These are phyloP conservation scores for Actinernus sp. DNA, from an alignment of 92 coral and sea anemone genomes.

Conservation along the genomic window DNA sequence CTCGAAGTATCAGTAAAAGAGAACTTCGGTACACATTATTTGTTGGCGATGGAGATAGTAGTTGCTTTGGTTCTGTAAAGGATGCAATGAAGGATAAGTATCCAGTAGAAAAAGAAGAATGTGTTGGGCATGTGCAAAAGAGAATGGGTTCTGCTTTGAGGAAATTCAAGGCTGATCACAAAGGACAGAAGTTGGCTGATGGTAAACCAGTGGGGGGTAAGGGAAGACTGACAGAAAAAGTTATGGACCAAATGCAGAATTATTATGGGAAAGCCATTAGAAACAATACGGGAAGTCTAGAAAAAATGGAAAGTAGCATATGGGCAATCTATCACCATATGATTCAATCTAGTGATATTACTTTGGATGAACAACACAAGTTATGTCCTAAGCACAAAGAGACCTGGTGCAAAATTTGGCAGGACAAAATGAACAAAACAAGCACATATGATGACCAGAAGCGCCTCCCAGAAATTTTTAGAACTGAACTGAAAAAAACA, in stretches of 20 bases:
- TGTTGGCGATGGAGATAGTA: slow-evolving; percentile 77
- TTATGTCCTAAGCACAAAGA: slow-evolving; percentile 31
- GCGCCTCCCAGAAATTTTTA: slow-evolving; percentile 32
- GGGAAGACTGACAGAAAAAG: slow-evolving; percentile 62
- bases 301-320: slow-evolving; percentile 49
- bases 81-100: slow-evolving; percentile 50
- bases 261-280: slow-evolving; percentile 51
- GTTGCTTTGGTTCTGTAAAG: slow-evolving; percentile 59
- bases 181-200: slow-evolving; percentile 51
- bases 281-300: slow-evolving; percentile 33
- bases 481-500: slow-evolving; percentile 26
- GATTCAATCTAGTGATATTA: slow-evolving; percentile 18
- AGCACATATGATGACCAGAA: slow-evolving; percentile 24
- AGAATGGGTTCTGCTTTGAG: slow-evolving; percentile 57
- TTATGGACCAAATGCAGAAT: slow-evolving; percentile 58
- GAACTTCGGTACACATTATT: slow-evolving; percentile 54
- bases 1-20: slow-evolving; percentile 37
- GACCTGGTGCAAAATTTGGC: slow-evolving; percentile 67
- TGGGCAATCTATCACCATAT: slow-evolving; percentile 51
- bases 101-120: slow-evolving; percentile 62
- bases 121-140: slow-evolving; percentile 79
- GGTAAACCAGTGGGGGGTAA: slow-evolving; percentile 59
- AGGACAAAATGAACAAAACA: slow-evolving; percentile 40
- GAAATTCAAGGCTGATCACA: slow-evolving; percentile 39
- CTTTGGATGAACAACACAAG: slow-evolving; percentile 51